Conservation (phyloP, 2,113 vertebrate genomes). For the Oreotrochilus melanogaster region DNA sequence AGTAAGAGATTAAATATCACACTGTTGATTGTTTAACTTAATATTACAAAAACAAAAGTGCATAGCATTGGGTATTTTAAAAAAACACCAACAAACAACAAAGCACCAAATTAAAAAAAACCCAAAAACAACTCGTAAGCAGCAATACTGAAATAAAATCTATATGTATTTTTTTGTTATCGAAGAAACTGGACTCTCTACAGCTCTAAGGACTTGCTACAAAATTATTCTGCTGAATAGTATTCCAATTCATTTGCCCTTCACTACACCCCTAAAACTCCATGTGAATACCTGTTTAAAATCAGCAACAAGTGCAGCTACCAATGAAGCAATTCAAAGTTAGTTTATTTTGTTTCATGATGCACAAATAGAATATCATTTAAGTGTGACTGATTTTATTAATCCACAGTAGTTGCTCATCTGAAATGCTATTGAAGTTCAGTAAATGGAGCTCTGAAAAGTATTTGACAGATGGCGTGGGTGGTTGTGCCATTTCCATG, state of each 20-base stretch:
- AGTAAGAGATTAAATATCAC: background rate
- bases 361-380: conserved; percentile 55
- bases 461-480: conserved; percentile 54
- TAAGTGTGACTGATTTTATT: conserved; percentile 54
- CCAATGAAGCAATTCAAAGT: conserved; percentile 48
- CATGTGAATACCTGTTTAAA: background rate
- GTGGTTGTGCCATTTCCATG: conserved; percentile 51
- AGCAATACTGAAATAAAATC: background rate
- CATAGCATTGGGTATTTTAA: background rate
- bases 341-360: conserved; percentile 42
- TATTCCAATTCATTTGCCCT: background rate
- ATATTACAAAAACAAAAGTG: background rate
- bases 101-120: too few relatives aligned
- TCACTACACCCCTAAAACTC: background rate
- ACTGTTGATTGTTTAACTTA: background rate
- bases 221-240: conserved; percentile 25
- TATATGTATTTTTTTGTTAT: background rate
- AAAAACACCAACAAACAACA: background rate
- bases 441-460: conserved; percentile 56
- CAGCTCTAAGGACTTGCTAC: background rate
- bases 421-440: conserved; percentile 56
- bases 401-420: conserved; percentile 25
- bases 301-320: background rate
- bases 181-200: background rate
- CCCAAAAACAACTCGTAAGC: background rate